Evolutionary conservation across 2,113 vertebrate species (phyloP).

Genomic region (Apeltes quadracus): DNA sequence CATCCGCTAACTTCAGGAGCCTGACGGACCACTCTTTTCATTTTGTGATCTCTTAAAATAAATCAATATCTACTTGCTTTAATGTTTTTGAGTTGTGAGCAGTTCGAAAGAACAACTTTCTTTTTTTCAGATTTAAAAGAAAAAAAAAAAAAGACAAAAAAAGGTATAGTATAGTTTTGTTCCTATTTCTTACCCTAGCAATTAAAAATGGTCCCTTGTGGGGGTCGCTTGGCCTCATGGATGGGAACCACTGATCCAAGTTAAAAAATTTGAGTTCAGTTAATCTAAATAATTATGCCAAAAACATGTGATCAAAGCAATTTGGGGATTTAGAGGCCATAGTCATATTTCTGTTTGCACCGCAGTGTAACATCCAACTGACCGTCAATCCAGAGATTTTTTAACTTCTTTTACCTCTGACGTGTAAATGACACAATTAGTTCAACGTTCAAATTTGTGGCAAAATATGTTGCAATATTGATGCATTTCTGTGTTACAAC

Average conservation of each 20-base stretch:
- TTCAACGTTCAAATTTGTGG: not conserved
- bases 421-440: not conserved
- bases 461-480: slow-evolving; percentile 15
- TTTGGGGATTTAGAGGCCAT: not conserved
- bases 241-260: not conserved
- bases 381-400: not conserved
- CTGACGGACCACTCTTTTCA: not conserved
- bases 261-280: no score
- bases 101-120: not conserved
- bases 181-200: not conserved
- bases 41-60: not conserved
- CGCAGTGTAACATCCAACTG: not conserved
- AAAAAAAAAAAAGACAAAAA: no score
- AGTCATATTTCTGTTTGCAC: not conserved
- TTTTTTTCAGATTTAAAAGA: not conserved
- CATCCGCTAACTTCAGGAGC: no score
- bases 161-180: not conserved
- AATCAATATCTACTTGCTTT: not conserved
- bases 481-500: slow-evolving; percentile 6
- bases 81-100: not conserved
- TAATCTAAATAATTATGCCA: no score
- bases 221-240: not conserved
- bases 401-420: slow-evolving; percentile 1
- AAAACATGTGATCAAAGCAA: not conserved
- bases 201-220: not conserved